phyloP scores from a whole-genome alignment of 2,113 vertebrate genomes.

The Porphyrio hochstetteri region DNA sequence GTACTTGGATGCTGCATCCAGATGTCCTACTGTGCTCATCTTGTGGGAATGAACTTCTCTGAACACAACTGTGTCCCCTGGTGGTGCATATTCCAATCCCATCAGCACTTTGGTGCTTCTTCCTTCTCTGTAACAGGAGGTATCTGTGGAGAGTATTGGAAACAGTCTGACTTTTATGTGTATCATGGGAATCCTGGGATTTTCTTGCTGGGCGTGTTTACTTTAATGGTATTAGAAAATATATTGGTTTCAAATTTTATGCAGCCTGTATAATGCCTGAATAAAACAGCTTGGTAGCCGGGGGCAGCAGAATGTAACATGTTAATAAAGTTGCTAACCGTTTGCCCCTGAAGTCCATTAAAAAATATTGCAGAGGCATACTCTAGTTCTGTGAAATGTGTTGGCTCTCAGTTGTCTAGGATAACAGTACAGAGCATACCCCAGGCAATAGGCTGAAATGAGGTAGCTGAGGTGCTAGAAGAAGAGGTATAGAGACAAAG shows the following conservation, averaged over 20 bases:
- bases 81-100: neutral
- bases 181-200: neutral
- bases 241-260: neutral
- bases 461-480: neutral
- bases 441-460: fast-evolving
- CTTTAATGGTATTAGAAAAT: neutral
- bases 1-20: neutral
- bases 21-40: neutral
- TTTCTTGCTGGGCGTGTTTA: neutral
- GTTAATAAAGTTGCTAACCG: neutral
- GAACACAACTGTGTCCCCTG: fast-evolving
- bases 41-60: neutral
- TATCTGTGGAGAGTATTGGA: neutral
- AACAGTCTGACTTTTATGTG: neutral
- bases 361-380: neutral
- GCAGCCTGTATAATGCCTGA: neutral
- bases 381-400: neutral
- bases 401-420: neutral
- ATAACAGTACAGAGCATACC: neutral
- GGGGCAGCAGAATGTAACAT: neutral
- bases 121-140: neutral
- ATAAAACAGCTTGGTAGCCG: neutral
- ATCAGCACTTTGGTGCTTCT: neutral
- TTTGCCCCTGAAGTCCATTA: neutral
- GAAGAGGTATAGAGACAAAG: neutral